phyloP scores from a whole-genome alignment of 1,140 invertebrate species.

The Drosophila mauritiana region DNA sequence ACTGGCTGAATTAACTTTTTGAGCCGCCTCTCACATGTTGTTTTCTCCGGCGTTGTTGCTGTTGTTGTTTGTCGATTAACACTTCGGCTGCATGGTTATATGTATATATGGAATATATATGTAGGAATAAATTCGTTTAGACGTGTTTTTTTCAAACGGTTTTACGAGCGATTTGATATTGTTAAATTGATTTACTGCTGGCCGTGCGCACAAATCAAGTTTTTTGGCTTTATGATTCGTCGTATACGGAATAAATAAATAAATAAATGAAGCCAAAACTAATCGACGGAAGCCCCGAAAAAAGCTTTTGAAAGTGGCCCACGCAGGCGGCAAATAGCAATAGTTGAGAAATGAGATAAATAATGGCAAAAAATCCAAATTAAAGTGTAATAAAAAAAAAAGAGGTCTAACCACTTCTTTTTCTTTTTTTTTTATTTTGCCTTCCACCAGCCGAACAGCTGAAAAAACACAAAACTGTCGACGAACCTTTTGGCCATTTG shows the following conservation, averaged over 20 bases:
- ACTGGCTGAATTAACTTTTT: constrained; percentile 47
- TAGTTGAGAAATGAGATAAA: constrained; percentile 68
- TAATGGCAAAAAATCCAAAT: constrained; percentile 70
- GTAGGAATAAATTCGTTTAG: constrained; percentile 38
- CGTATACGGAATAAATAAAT: constrained; percentile 26
- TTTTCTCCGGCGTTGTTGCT: constrained; percentile 33
- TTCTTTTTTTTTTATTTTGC: constrained; percentile 14
- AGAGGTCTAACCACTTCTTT: constrained; percentile 75
- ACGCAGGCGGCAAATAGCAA: constrained; percentile 71
- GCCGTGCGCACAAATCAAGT: constrained; percentile 56
- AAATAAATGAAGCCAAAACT: constrained; percentile 30
- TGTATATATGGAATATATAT: background rate
- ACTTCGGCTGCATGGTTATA: constrained; percentile 57
- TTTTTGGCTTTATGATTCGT: constrained; percentile 45
- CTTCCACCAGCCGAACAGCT: constrained; percentile 63
- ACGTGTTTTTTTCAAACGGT: constrained; percentile 31
- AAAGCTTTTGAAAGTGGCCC: constrained; percentile 70
- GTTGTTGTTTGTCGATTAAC: constrained; percentile 51
- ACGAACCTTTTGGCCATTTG: constrained; percentile 60
- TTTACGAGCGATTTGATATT: constrained; percentile 46
- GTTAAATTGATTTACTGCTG: constrained; percentile 68
- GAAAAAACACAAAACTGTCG: constrained; percentile 72
- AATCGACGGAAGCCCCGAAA: constrained; percentile 8
- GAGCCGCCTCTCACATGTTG: constrained; percentile 61
- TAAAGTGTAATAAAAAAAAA: constrained; percentile 77